Evolutionary conservation across 2,797 vertebrate genomes (phyloP).

Genomic region (Gambusia yucatana): DNA sequence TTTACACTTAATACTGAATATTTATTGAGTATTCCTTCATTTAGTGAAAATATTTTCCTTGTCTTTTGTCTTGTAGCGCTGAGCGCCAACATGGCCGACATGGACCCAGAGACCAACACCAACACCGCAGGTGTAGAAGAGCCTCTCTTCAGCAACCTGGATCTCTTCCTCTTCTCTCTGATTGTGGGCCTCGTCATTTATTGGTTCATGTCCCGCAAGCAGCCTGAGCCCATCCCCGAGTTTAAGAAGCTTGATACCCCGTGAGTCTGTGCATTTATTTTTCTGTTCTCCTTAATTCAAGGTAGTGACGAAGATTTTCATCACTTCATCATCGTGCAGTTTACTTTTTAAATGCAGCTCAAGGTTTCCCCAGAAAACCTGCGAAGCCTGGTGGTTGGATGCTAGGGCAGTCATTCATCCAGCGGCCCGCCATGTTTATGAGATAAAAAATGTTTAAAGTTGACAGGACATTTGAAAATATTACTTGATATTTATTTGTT

Average conservation of each 20-base stretch:
- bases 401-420: no score
- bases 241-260: conserved; percentile 86
- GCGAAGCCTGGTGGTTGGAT: no score
- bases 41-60: conserved; percentile 4
- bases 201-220: conserved; percentile 94
- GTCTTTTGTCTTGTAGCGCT: background rate
- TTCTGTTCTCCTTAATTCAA: background rate
- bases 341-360: background rate
- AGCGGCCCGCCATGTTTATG: no score
- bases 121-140: conserved; percentile 73
- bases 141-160: conserved; percentile 86
- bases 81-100: conserved; percentile 74
- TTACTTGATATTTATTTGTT: no score
- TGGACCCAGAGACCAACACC: conserved; percentile 64
- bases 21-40: background rate
- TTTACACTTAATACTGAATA: background rate
- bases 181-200: conserved; percentile 88
- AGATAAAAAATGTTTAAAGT: no score
- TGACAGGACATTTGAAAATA: no score
- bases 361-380: no score
- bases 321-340: background rate
- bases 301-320: background rate
- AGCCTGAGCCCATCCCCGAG: conserved; percentile 89
- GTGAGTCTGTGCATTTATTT: conserved; percentile 71
- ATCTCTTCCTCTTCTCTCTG: conserved; percentile 90